Base-by-base conservation (phyloP, 2,888 invertebrate species). In the Anthrax anthrax region DNA sequence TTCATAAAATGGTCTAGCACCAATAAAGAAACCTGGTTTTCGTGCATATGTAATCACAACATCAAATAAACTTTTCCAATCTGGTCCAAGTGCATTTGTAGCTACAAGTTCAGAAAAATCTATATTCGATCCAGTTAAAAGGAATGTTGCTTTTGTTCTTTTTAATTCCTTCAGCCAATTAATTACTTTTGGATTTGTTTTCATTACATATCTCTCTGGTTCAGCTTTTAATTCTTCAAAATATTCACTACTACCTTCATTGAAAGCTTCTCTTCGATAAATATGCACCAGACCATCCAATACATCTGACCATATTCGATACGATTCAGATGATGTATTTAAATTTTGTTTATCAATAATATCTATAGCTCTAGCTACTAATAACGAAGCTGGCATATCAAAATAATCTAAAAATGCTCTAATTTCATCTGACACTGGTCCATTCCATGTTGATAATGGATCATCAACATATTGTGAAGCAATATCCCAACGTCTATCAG, bases 21-120 rank as follows among this genome's bases (percentile, higher is more conserved):
- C 59, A 2, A 69, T 71, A 55, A 86, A 86, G 61, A 85, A 86
- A 0, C 77, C 80, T 1, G 86, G 85, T 59, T 87, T 86, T 54
- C 75, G 76, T 1, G 83, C 81, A 62, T 72, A 80, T 53, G 77
- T 80, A 2, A 84, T 60, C 5, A 78, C 70, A 39, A 81, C 64
- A 58, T 82, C 78, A 56, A 82, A 82, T 19, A 75, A 66, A 14
- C 74, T 66, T 42, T 62, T 69, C 83, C 83, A 84, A 52, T 81
- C 66, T 13, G 70, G 58, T 37, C 83, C 82, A n/a, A 84, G 59
- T 2, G 77, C 74, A 56, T 74, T 72, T 1, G 67, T 65, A 9
- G 83, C 79, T 0, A 78, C 77, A 29, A 78, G 72, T 40, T 75
- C 69, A 1, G 79, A 82, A 66, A 78, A 84, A 61, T 84, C 84